Evolutionary conservation across 2,113 vertebrate genomes (phyloP).

Genomic region (Amblyopsis rosae): DNA sequence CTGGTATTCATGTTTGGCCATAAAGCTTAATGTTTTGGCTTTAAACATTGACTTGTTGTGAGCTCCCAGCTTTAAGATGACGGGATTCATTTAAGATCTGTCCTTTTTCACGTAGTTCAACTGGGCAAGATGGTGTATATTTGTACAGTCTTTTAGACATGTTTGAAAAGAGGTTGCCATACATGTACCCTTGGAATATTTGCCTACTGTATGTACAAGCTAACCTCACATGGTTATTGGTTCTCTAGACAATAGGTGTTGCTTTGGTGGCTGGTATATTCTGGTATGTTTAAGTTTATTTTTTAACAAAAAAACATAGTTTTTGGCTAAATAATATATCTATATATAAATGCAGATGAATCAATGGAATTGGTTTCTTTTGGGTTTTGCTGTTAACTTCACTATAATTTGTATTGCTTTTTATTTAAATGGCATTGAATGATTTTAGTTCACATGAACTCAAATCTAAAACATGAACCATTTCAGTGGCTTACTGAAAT

Average conservation of each 20-base stretch:
- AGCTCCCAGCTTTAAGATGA: constrained; percentile 57
- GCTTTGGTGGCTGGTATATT: constrained; percentile 87
- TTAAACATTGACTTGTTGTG: constrained; percentile 73
- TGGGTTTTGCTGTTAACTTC: constrained; percentile 65
- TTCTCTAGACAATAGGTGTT: constrained; percentile 91
- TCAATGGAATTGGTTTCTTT: constrained; percentile 55
- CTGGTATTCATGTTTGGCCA: constrained; percentile 70
- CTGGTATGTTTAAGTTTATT: constrained; percentile 75
- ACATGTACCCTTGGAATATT: constrained; percentile 86
- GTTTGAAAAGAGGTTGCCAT: constrained; percentile 87
- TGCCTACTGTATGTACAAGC: constrained; percentile 84
- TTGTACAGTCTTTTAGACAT: constrained; percentile 99
- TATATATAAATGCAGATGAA: constrained; percentile 77
- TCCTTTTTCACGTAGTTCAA: constrained; percentile 87
- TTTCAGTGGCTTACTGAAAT: constrained; percentile 49
- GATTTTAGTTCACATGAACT: constrained; percentile 39
- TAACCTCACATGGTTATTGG: constrained; percentile 94
- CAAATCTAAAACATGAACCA: not conserved
- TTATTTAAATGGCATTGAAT: constrained; percentile 12
- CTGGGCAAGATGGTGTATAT: constrained; percentile 94
- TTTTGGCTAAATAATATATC: constrained; percentile 87
- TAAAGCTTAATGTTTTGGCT: constrained; percentile 66
- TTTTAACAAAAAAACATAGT: constrained; percentile 82
- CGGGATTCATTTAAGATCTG: constrained; percentile 56
- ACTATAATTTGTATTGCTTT: constrained; percentile 21